Evolutionary conservation across 1,140 invertebrate species (phyloP).

Genomic region (Globodera ellingtonae): DNA sequence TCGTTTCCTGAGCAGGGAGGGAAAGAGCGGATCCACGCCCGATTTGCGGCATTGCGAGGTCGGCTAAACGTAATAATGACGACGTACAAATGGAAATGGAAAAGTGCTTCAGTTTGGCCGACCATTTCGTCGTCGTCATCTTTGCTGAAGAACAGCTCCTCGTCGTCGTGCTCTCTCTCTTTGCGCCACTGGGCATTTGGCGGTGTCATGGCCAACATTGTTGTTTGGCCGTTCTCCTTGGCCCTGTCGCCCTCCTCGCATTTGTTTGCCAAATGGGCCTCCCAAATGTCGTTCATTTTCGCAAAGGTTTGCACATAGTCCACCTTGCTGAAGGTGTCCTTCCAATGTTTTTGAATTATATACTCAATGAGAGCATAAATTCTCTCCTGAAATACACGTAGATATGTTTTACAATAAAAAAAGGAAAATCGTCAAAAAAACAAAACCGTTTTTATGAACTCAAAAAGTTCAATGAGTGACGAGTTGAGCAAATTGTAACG

Average conservation of each 20-base stretch:
- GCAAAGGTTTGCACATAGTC: slow-evolving; percentile 60
- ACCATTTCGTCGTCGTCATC: slow-evolving; percentile 53
- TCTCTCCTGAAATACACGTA: slow-evolving; percentile 57
- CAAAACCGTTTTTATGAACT: slow-evolving; percentile 78
- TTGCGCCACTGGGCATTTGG: slow-evolving; percentile 49
- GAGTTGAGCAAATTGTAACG: slow-evolving; percentile 98
- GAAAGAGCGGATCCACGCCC: slow-evolving; percentile 58
- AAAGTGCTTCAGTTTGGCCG: not conserved
- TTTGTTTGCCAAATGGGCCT: slow-evolving; percentile 11
- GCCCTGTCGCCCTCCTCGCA: not conserved
- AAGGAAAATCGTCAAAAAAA: not conserved
- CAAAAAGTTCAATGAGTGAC: slow-evolving; percentile 97
- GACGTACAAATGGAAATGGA: not conserved
- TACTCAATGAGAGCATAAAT: slow-evolving; percentile 55
- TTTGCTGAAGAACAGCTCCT: slow-evolving; percentile 54
- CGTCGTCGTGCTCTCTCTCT: slow-evolving; percentile 53
- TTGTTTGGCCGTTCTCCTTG: slow-evolving; percentile 13
- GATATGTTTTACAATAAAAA: slow-evolving; percentile 2
- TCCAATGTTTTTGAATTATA: slow-evolving; percentile 50
- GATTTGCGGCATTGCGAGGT: slow-evolving; percentile 37
- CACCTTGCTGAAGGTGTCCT: slow-evolving; percentile 41
- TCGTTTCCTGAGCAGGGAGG: slow-evolving; percentile 49
- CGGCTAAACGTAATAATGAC: slow-evolving; percentile 21
- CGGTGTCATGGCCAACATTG: slow-evolving; percentile 2
- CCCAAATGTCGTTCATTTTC: slow-evolving; percentile 41